Evolutionary conservation across 2,888 invertebrate species (phyloP), one percentile per base, ranked within the genome.

Genomic region (Limnephilus marmoratus): DNA sequence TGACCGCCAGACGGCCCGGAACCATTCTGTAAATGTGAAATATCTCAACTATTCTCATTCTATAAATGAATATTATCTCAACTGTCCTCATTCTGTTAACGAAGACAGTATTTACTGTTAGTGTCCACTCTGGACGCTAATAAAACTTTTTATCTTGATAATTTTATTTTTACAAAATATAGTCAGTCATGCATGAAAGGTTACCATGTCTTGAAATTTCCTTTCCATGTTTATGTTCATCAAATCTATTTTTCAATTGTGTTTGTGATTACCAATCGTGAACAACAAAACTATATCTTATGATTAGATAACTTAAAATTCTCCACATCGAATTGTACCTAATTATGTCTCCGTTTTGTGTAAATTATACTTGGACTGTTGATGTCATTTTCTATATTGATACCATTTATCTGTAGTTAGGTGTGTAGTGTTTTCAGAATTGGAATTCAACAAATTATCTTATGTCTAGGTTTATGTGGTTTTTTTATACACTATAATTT

Each of bases 1-100:
- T 98, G 94, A 96, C 97, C 49, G 94, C 96, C 81, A 95, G 97
- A 94, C 96, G 96, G 94, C 97, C 97, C 3, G 97, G 96, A 94
- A 96, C 96, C 92, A 95, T 96, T 91, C 94, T 95, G 92, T 95
- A 95, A 94, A 41, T 83, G 31, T 34, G n/a, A 24, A 85, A 85
- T 41, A 37, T 34, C 24, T 37, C 24, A n/a, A 12, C 41, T 85
- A 37, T 37, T 41, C 41, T n/a, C 34, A 41, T 41, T 85, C 85
- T 41, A n/a, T 37, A 85, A 37, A 85, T 41, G n/a, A 85, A 85
- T n/a, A 85, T 37, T 41, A 85, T 85, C 13, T 85, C 37, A 41
- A 41, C 41, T 24, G 34, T 31, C 34, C 29, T 83, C 34, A 83
- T 37, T 34, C 83, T 34, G 18, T 12, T 34, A 34, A 83, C 31